A percentile compares a stretch with the other conserved stretches of the same genome.
Conservation (phyloP, 2,797 vertebrate species). For the Numenius phaeopus region DNA sequence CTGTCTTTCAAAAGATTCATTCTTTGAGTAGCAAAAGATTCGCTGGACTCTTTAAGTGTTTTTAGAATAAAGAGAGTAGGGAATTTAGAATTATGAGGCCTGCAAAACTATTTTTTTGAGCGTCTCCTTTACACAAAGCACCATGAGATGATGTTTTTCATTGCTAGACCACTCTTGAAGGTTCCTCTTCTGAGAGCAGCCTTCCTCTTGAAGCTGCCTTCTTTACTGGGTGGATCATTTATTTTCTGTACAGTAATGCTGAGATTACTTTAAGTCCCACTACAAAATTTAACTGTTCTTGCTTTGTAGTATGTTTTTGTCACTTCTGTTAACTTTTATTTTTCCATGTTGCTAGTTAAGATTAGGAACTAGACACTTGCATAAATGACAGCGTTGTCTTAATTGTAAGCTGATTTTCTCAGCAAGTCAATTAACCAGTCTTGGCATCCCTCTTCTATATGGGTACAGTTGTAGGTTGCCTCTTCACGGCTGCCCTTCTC, state of each 20-base stretch:
- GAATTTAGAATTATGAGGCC: background rate
- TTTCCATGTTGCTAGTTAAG: background rate
- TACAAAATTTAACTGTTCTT: background rate
- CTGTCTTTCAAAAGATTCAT: background rate
- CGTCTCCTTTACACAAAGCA: background rate
- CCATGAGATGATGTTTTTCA: background rate
- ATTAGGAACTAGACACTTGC: background rate
- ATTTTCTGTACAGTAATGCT: background rate
- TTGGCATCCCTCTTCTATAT: background rate
- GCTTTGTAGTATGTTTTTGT: background rate
- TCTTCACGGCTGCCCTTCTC: background rate
- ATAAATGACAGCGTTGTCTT: background rate
- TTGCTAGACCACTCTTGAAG: background rate
- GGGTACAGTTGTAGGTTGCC: fast-evolving
- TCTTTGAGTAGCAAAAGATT: background rate
- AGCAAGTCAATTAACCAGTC: background rate
- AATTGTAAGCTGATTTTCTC: background rate
- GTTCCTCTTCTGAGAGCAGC: background rate
- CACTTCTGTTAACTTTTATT: background rate
- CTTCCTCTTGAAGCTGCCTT: background rate
- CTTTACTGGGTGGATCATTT: background rate
- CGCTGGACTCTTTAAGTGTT: background rate
- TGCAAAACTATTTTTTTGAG: background rate
- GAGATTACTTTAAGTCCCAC: background rate
- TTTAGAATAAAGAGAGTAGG: background rate